phyloP scores from a whole-genome alignment of 1,140 invertebrate genomes.

The Mesaphorura yosii region DNA sequence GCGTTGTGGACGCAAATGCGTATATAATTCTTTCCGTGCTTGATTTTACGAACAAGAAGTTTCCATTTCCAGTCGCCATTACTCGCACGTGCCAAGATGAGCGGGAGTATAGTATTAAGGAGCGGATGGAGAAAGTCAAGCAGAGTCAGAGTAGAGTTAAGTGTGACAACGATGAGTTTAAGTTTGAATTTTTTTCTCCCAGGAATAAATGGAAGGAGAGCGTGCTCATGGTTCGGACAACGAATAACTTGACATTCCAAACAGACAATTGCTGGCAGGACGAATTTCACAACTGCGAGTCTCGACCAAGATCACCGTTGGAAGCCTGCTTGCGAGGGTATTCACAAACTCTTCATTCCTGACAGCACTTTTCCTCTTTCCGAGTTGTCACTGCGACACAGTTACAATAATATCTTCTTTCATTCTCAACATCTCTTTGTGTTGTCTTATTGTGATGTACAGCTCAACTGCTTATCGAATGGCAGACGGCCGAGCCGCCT shows the following conservation, averaged over 20 bases:
- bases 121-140: too few species aligned
- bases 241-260: constrained; percentile 25
- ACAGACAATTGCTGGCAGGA: constrained; percentile 29
- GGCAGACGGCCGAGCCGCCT: constrained; percentile 22
- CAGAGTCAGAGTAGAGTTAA: too few species aligned
- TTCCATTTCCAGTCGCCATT: too few species aligned
- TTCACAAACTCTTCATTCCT: neutral
- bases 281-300: constrained; percentile 18
- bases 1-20: too few species aligned
- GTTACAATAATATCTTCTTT: constrained; percentile 1
- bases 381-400: neutral
- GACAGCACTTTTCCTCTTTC: neutral
- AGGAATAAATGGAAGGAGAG: constrained; percentile 31
- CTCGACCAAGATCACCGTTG: constrained; percentile 28
- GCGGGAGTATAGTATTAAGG: too few species aligned
- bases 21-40: too few species aligned
- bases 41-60: too few species aligned
- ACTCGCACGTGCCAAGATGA: too few species aligned
- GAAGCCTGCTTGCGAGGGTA: constrained; percentile 26
- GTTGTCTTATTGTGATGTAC: constrained; percentile 9
- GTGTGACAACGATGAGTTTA: too few species aligned
- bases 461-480: constrained; percentile 25
- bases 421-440: neutral
- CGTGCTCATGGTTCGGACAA: constrained; percentile 27
- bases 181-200: too few species aligned